Evolutionary conservation across 2,113 vertebrate species (phyloP), one percentile per base, ranked within the genome.

Genomic region (Oophaga pumilio): DNA sequence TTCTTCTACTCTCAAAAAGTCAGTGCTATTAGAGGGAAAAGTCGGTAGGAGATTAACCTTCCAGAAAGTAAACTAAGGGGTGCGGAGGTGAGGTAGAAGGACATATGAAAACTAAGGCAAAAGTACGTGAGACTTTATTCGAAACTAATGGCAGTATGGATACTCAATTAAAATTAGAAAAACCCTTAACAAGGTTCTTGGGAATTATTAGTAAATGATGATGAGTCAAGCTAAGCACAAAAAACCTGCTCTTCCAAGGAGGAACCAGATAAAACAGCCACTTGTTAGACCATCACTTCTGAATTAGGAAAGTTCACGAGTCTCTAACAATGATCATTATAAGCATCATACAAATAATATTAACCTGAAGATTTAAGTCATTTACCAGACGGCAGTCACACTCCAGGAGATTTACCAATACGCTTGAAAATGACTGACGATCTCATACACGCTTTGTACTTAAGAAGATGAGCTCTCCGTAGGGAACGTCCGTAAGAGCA

Each of bases 401-500:
- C 28, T 33, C 10, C 18, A 59, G 57, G 20, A 28, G 13, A 57
- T 52, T 79, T 43, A 49, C 13, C 79, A 49, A 64, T 24, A n/a
- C 14, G 50, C n/a, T 50, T 26, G 8, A 15, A n/a, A 82, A 28
- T 66, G 80, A 50, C 80, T 66, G 60, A 52, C 24, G 43, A 82
- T 22, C 80, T 15, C 60, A 52, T 82, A 50, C 22, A 53, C 22
- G 26, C 26, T 62, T n/a, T 49, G 43, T 28, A 15, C 43, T 52
- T 69, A 53, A 66, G 33, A 64, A 52, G 33, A 64, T 24, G 43
- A 24, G 81, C 33, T 24, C 0, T 83, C 81, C 81, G 26, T 53
- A 52, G 81, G 81, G 81, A 69, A 26, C 20, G 49, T 69, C 43
- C 43, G 14, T 83, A n/a, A 83, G 62, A 83, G 53, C 13, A 68